Percentiles rank a stretch among this genome's conserved stretches.
phyloP scores from a whole-genome alignment of 2,888 invertebrate species.

The Plutella xylostella region DNA sequence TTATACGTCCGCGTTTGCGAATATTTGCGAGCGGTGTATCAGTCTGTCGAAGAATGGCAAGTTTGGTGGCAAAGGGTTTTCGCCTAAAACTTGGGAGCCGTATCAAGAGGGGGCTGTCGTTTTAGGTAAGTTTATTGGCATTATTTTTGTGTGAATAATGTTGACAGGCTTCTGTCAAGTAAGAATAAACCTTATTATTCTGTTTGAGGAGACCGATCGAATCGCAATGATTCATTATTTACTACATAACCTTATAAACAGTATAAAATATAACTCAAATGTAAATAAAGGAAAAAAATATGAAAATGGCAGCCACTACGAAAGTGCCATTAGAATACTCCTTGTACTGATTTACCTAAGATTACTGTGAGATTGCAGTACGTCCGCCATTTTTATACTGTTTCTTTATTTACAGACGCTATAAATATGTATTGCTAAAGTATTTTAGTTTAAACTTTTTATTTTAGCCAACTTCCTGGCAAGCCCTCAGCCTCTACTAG shows the following conservation, averaged over 20 bases:
- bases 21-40: slow-evolving; percentile 77
- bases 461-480: slow-evolving; percentile 74
- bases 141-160: not conserved
- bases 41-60: slow-evolving; percentile 49
- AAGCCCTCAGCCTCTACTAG: slow-evolving; percentile 71
- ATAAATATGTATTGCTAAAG: not conserved
- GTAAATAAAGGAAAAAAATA: no score
- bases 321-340: no score
- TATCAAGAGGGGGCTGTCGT: slow-evolving; percentile 69
- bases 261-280: no score
- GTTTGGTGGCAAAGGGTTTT: slow-evolving; percentile 56
- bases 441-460: not conserved
- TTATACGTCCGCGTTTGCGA: slow-evolving; percentile 77
- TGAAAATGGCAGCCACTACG: no score
- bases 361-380: no score
- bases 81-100: slow-evolving; percentile 65
- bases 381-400: no score
- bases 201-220: no score
- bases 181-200: not conserved
- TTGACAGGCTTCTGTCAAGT: not conserved
- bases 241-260: no score
- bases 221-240: no score
- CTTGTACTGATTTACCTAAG: no score
- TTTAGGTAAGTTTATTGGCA: slow-evolving; percentile 60
- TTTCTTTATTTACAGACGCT: no score